Evolutionary conservation across 2,797 vertebrate species (phyloP).

Genomic region (Heterohyrax brucei): DNA sequence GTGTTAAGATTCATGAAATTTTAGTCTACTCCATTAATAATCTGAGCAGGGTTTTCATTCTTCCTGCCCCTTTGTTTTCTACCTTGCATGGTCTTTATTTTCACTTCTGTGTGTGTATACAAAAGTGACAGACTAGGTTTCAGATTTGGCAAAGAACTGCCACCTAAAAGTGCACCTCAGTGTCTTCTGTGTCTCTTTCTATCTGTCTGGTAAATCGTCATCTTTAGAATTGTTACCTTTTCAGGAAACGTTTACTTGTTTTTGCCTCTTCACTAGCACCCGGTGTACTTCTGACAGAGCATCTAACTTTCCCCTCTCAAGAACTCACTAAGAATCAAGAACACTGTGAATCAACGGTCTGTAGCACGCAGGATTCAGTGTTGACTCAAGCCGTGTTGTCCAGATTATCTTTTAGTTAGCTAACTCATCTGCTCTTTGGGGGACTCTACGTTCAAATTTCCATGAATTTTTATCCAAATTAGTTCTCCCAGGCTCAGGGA

Average conservation of each 20-base stretch:
- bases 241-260: conserved; percentile 64
- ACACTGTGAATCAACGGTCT: background rate
- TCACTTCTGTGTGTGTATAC: conserved; percentile 21
- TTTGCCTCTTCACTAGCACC: conserved; percentile 57
- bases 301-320: background rate
- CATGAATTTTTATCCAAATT: background rate
- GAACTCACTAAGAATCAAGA: background rate
- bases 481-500: background rate
- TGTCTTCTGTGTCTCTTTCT: conserved; percentile 38
- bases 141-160: conserved; percentile 11
- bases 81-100: conserved; percentile 16
- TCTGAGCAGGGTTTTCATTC: conserved; percentile 1
- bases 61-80: conserved; percentile 27
- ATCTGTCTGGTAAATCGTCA: conserved; percentile 68
- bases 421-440: background rate
- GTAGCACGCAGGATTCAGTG: background rate
- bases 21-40: conserved; percentile 73
- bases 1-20: conserved; percentile 80
- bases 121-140: conserved; percentile 71
- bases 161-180: conserved; percentile 34
- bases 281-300: conserved; percentile 18
- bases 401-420: background rate
- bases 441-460: background rate
- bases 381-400: background rate
- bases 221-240: conserved; percentile 80